Conservation (phyloP, 1,140 invertebrate genomes). For the Sesamia nonagrioides region DNA sequence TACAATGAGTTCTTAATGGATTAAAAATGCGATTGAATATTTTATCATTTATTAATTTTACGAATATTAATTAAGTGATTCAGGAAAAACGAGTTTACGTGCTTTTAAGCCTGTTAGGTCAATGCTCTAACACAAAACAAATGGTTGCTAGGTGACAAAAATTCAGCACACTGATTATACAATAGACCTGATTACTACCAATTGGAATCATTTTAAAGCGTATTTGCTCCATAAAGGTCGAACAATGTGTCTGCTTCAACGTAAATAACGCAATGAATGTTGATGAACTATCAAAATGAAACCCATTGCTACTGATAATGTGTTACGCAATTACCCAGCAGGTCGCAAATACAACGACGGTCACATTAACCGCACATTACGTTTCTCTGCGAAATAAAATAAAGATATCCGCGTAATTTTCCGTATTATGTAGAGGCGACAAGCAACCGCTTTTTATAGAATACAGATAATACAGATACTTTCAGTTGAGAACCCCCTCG, state of each 20-base stretch:
- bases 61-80: conserved; percentile 16
- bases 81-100: conserved; percentile 24
- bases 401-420: conserved; percentile 23
- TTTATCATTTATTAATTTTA: conserved; percentile 10
- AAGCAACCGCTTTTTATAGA: conserved; percentile 44
- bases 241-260: no score
- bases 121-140: conserved; percentile 6
- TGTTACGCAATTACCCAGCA: no score
- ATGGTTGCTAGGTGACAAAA: conserved; percentile 15
- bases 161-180: no score
- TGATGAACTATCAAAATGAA: no score
- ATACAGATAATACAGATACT: conserved; percentile 43
- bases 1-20: conserved; percentile 7
- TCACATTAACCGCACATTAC: background rate
- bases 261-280: no score
- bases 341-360: background rate
- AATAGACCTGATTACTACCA: no score
- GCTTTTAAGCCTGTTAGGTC: background rate
- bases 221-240: no score
- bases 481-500: conserved; percentile 20
- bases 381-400: background rate
- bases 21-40: background rate
- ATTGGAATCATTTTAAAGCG: no score
- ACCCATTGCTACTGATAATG: no score
- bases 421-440: conserved; percentile 33